These are phyloP conservation scores for Novumbra hubbsi DNA, from an alignment of 2,797 vertebrate species.

Conservation along the genomic window DNA sequence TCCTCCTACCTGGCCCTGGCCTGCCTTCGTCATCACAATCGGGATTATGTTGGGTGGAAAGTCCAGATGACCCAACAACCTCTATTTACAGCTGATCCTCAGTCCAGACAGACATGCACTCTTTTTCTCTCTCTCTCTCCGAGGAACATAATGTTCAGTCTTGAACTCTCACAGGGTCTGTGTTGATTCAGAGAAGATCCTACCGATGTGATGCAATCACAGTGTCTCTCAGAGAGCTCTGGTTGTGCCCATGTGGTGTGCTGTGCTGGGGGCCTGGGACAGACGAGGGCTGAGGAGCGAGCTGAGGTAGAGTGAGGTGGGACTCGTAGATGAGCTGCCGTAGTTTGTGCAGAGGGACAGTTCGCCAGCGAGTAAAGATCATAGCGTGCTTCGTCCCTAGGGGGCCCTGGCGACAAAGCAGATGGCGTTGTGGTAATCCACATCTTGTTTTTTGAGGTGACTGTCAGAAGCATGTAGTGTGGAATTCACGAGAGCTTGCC, in stretches of 20 bases:
- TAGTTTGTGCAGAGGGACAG: too few relatives aligned
- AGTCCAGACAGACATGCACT: not conserved
- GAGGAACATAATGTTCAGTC: slow-evolving; percentile 3
- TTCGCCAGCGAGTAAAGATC: too few relatives aligned
- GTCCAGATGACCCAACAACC: not conserved
- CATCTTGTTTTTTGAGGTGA: too few relatives aligned
- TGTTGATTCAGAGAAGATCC: slow-evolving; percentile 8
- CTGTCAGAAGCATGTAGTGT: not conserved
- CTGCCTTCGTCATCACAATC: too few relatives aligned
- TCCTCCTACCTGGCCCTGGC: not conserved
- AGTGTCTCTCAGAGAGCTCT: not conserved
- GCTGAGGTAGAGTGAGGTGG: too few relatives aligned
- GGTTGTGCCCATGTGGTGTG: not conserved
- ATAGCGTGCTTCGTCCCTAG: too few relatives aligned
- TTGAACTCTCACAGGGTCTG: not conserved
- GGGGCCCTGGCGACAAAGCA: too few relatives aligned
- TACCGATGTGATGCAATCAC: not conserved
- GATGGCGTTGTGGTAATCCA: too few relatives aligned
- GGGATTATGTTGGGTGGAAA: too few relatives aligned
- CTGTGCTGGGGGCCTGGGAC: not conserved
- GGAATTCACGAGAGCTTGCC: not conserved
- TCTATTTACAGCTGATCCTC: not conserved
- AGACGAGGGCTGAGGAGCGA: not conserved
- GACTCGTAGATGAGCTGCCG: too few relatives aligned
- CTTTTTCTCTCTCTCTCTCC: not conserved